Evolutionary conservation across 2,113 vertebrate genomes (phyloP).

Genomic region (Etheostoma spectabile): DNA sequence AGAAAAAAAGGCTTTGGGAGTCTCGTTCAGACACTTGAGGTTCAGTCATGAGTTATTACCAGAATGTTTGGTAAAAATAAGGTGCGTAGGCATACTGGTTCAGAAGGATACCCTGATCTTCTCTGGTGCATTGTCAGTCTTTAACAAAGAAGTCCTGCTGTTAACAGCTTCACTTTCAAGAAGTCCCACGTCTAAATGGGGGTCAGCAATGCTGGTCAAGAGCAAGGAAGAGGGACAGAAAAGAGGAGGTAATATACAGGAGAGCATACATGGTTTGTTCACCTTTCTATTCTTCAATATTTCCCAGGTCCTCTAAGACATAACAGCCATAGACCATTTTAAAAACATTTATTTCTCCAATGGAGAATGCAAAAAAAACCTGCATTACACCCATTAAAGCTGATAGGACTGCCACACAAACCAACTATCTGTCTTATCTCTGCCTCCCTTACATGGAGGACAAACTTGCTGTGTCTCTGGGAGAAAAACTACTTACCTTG

Average conservation of each 20-base stretch:
- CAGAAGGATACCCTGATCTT: too few species aligned
- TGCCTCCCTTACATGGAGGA: constrained; percentile 29
- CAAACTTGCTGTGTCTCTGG: constrained; percentile 37
- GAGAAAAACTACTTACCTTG: constrained; percentile 70
- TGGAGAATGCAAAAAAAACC: constrained; percentile 20
- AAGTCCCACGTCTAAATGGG: background rate
- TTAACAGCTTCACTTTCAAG: background rate
- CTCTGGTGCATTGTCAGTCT: background rate
- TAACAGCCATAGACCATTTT: constrained; percentile 13
- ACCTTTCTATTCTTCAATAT: constrained; percentile 27
- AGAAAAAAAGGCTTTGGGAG: background rate
- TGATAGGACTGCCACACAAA: constrained; percentile 35
- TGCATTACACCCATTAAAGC: constrained; percentile 18
- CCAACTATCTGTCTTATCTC: constrained; percentile 43
- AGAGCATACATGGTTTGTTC: constrained; percentile 12
- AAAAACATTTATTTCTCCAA: background rate
- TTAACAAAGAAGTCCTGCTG: background rate
- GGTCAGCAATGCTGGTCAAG: constrained; percentile 18
- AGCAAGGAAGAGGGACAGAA: background rate
- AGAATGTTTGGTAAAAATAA: background rate
- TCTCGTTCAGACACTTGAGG: background rate
- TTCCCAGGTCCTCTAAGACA: background rate
- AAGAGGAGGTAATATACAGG: background rate
- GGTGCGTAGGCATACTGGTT: background rate
- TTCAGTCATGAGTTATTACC: background rate